Evolutionary conservation across 2,113 vertebrate genomes (phyloP).

Genomic region (Psophia crepitans): DNA sequence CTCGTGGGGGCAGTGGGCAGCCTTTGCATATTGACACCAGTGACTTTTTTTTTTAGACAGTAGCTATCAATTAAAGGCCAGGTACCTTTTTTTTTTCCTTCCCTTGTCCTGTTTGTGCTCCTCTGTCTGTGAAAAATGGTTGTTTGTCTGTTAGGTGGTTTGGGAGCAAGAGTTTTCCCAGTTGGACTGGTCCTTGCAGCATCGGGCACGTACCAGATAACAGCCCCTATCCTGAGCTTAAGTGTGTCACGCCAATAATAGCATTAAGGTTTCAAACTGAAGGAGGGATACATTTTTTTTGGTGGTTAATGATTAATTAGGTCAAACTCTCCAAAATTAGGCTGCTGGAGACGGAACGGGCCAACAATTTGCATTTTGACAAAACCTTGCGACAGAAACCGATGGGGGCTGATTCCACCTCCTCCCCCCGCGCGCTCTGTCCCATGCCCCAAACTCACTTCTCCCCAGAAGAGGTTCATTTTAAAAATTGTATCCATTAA

Average conservation of each 20-base stretch:
- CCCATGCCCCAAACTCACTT: background rate
- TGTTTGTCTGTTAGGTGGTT: background rate
- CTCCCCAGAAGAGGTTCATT: constrained; percentile 57
- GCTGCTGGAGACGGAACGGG: background rate
- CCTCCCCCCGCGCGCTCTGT: accelerated
- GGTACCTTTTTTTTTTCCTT: background rate
- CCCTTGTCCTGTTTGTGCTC: background rate
- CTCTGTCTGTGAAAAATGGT: background rate
- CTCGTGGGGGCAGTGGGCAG: accelerated
- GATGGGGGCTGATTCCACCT: background rate
- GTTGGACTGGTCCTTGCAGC: background rate
- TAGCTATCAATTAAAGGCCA: accelerated
- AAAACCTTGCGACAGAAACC: background rate
- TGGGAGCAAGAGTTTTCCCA: background rate
- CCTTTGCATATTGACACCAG: accelerated
- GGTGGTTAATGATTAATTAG: constrained; percentile 72
- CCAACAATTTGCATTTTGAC: background rate
- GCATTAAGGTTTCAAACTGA: constrained; percentile 22
- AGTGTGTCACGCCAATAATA: constrained; percentile 67
- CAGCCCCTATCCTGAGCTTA: background rate
- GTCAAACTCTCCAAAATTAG: constrained; percentile 74
- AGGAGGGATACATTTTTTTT: background rate
- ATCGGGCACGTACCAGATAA: accelerated
- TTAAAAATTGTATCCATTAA: constrained; percentile 57
- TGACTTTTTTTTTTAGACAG: background rate